A percentile compares a stretch with the other conserved stretches of the same genome.
Evolutionary conservation across 2,797 vertebrate species (phyloP).

Genomic region (Balearica regulorum): DNA sequence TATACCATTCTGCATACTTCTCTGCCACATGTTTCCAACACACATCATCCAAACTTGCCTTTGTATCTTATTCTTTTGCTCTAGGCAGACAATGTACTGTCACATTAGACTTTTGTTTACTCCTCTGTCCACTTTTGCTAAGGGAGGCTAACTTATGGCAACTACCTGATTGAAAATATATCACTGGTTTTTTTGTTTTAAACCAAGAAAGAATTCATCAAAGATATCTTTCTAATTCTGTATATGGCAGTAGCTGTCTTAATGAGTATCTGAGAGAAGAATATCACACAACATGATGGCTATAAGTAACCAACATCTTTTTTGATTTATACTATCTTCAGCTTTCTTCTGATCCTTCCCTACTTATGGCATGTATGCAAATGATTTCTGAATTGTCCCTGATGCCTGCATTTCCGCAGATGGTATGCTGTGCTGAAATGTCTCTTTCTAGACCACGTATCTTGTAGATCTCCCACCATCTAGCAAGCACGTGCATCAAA

Average conservation of each 20-base stretch:
- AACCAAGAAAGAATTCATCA: not conserved
- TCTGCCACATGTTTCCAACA: not conserved
- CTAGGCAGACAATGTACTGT: not conserved
- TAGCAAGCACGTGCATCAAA: not conserved
- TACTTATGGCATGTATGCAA: not conserved
- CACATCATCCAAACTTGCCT: not conserved
- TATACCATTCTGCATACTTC: rapidly evolving
- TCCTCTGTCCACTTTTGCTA: not conserved
- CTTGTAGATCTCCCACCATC: not conserved
- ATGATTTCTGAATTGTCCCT: not conserved
- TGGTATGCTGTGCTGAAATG: not conserved
- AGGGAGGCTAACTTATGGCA: not conserved
- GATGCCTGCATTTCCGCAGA: not conserved
- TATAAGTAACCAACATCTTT: not conserved
- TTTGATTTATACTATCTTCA: not conserved
- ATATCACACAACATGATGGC: not conserved
- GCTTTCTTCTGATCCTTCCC: not conserved
- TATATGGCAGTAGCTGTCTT: not conserved
- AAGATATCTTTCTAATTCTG: not conserved
- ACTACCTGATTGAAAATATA: not conserved
- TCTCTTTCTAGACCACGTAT: not conserved
- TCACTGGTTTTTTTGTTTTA: not conserved
- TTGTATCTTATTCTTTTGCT: not conserved
- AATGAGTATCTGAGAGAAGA: not conserved
- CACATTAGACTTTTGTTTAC: not conserved